Evolutionary conservation across 2,797 vertebrate species (phyloP).

Genomic region (Scolopax rusticola): DNA sequence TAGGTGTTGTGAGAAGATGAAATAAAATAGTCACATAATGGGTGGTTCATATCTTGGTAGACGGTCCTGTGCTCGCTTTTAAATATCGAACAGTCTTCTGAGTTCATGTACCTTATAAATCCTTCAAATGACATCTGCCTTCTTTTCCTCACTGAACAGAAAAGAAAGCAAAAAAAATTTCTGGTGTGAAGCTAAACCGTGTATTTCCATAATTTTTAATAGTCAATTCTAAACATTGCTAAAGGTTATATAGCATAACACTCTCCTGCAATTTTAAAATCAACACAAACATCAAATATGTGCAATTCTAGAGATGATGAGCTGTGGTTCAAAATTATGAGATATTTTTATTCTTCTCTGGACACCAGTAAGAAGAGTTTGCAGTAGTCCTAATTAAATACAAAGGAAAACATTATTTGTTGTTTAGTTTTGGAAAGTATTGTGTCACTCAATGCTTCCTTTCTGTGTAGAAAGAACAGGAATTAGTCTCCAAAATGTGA

Average conservation of each 20-base stretch:
- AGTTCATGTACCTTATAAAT: slow-evolving; percentile 87
- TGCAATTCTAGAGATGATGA: background rate
- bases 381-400: background rate
- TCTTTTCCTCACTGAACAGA: slow-evolving; percentile 77
- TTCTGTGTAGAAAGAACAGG: background rate
- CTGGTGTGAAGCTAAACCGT: background rate
- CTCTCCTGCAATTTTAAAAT: background rate
- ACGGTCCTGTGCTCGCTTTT: slow-evolving; percentile 71
- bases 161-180: background rate
- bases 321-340: background rate
- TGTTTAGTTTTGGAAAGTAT: background rate
- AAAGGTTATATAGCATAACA: background rate
- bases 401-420: background rate
- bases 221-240: background rate
- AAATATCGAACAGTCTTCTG: slow-evolving; percentile 83
- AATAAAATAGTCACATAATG: slow-evolving; percentile 89
- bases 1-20: slow-evolving; percentile 93
- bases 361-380: background rate
- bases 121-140: slow-evolving; percentile 86
- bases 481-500: background rate
- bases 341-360: background rate
- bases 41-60: slow-evolving; percentile 88
- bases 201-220: background rate
- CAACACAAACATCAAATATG: background rate
- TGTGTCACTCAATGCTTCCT: background rate